Conservation (phyloP, 2,113 vertebrate species). For the Chelonoidis abingdonii region DNA sequence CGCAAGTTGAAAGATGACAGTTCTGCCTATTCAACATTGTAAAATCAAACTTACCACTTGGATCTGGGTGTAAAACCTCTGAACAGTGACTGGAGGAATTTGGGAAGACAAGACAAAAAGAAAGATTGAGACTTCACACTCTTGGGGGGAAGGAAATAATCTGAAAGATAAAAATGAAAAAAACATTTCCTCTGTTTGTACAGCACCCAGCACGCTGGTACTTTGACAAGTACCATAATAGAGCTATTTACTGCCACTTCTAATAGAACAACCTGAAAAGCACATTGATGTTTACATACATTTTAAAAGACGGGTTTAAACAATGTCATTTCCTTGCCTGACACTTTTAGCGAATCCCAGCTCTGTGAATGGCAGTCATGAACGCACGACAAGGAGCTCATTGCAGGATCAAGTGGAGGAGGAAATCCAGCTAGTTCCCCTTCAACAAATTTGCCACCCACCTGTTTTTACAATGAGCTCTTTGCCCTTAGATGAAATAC, state of each 20-base stretch:
- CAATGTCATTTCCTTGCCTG: not conserved
- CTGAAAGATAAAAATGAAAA: not conserved
- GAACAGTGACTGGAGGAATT: not conserved
- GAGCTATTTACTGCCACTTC: constrained; percentile 60
- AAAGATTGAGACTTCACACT: not conserved
- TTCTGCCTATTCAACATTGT: not conserved
- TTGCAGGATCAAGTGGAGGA: not conserved
- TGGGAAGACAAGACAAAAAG: not conserved
- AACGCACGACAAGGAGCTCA: not conserved
- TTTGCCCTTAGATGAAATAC: not conserved
- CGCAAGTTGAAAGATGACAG: constrained; percentile 1
- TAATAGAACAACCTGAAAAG: constrained; percentile 30
- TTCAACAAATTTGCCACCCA: not conserved
- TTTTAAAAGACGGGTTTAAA: not conserved
- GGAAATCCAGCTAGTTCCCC: not conserved
- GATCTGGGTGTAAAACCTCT: not conserved
- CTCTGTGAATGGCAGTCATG: not conserved
- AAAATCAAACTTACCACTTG: not conserved
- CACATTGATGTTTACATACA: constrained; percentile 22
- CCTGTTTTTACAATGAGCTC: not conserved
- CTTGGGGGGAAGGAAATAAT: not conserved
- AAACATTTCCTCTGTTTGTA: not conserved
- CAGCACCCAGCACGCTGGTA: constrained; percentile 17
- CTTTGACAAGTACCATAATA: not conserved
- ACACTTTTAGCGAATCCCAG: not conserved